A percentile compares a stretch with the other conserved stretches of the same genome.
Conservation (phyloP, 2,888 invertebrate genomes). For the Biston stratarius region DNA sequence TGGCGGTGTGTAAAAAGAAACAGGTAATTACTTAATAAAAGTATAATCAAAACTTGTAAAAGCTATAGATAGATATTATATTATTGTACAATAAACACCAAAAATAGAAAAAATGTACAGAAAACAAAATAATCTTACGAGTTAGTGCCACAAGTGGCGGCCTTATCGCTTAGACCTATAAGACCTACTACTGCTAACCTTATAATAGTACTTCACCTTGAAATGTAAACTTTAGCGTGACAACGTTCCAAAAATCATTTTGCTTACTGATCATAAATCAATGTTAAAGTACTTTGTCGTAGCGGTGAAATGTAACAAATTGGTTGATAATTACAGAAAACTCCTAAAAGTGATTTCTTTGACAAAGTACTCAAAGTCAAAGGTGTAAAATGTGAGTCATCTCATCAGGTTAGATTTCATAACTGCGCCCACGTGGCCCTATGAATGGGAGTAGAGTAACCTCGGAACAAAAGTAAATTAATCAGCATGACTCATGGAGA, state of each 20-base stretch:
- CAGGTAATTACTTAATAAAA: no score
- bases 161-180: no score
- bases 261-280: background rate
- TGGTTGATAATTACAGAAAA: background rate
- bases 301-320: background rate
- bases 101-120: no score
- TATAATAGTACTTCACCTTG: no score
- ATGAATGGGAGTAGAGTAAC: constrained; percentile 43
- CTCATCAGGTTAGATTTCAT: constrained; percentile 48
- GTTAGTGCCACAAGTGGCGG: no score
- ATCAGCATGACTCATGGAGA: constrained; percentile 46
- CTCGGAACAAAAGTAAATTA: constrained; percentile 55
- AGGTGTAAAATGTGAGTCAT: constrained; percentile 46
- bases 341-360: background rate
- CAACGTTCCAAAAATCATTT: background rate
- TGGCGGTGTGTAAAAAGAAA: no score
- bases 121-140: no score
- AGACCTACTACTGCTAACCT: no score
- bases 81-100: no score
- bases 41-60: no score
- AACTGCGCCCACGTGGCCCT: constrained; percentile 48
- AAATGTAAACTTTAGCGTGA: no score
- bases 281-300: background rate
- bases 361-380: constrained; percentile 15
- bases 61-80: no score